Percentiles rank a stretch among this genome's conserved stretches.
Evolutionary conservation across 2,113 vertebrate species (phyloP).

Genomic region (Alethe diademata): DNA sequence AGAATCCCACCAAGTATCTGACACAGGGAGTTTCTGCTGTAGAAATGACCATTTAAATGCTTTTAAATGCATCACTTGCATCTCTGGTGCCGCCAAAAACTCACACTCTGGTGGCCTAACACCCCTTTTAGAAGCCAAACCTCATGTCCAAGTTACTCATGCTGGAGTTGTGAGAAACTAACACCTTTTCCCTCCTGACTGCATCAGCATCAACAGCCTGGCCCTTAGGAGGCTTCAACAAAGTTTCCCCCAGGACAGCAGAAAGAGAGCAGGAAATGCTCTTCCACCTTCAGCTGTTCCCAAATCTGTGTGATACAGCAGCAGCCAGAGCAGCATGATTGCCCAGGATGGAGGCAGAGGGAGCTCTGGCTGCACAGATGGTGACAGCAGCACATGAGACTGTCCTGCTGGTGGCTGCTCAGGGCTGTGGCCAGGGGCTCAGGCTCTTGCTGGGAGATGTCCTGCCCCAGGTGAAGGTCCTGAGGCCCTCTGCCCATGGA

Average conservation of each 20-base stretch:
- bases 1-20: background rate
- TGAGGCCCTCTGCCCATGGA: rapidly evolving
- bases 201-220: background rate
- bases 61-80: background rate
- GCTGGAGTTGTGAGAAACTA: background rate
- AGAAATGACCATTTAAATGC: background rate
- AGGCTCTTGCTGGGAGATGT: rapidly evolving
- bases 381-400: too few relatives aligned
- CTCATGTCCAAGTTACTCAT: rapidly evolving
- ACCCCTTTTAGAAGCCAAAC: background rate
- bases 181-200: background rate
- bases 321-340: background rate
- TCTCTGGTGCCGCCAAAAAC: background rate
- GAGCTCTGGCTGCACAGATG: rapidly evolving
- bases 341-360: background rate
- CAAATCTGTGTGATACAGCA: background rate
- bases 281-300: background rate
- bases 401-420: background rate
- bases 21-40: background rate
- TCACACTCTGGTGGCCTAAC: background rate
- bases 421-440: rapidly evolving
- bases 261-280: background rate
- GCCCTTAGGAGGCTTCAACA: rapidly evolving
- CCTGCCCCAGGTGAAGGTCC: background rate
- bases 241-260: background rate